Base-by-base conservation (phyloP, 2,888 invertebrate genomes). In the Petrolisthes cinctipes region DNA sequence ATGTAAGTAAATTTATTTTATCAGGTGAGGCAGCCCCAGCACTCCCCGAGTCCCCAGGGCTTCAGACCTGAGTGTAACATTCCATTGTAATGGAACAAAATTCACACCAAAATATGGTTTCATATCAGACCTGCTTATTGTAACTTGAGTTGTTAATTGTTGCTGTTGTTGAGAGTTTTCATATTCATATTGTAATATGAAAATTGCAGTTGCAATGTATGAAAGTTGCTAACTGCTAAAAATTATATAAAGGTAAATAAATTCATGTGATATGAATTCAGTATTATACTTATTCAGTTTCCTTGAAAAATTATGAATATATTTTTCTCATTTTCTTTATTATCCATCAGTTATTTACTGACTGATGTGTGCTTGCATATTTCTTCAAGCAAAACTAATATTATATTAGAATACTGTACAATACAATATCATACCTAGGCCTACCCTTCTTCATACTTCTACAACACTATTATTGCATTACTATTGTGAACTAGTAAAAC, bases 121-220 rank as follows among this genome's bases (percentile, higher is more conserved):
- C 20, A 71, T n/a, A 71, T 71, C 71, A 71, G 71, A 71, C n/a
- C 71, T n/a, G 14, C 14, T 71, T 71, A 71, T n/a, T 71, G 71
- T 71, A n/a, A 71, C 61, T 71, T 71, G n/a, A 71, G 71, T 71
- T 71, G 71, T 71, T 71, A 71, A 71, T 71, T 71, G 71, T 71
- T 71, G 71, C 71, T 71, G 71, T 71, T 71, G 20, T 71, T 71
- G n/a, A 71, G 71, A 71, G 14, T 6, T 71, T 71, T 71, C 71
- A 71, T 71, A 71, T 71, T 71, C 71, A 71, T 71, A 71, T 71
- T 71, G 71, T 71, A 71, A 71, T 71, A 71, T 71, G 71, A 71
- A 71, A 0, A 71, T n/a, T 11, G 71, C 71, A 71, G 71, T 14
- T n/a, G 71, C 71, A 71, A 71, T 54, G 54, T 56, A 23, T 4